Percentiles rank a stretch among this genome's conserved stretches.
phyloP scores from a whole-genome alignment of 2,888 invertebrate species.

The Julus scandinavius region DNA sequence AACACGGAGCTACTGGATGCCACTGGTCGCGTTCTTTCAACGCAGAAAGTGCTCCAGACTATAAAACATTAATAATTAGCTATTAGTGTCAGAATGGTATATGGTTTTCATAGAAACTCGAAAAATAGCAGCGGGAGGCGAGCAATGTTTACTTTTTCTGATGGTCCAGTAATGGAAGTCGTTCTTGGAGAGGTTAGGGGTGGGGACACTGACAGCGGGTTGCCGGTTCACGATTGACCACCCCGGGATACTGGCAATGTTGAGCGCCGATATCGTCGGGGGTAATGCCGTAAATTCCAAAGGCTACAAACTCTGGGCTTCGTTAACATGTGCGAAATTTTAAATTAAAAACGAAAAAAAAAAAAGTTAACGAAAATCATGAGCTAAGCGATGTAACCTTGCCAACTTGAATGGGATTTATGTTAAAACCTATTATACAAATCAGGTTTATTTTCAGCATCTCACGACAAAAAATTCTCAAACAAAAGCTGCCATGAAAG shows the following conservation, averaged over 20 bases:
- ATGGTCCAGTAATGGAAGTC: constrained; percentile 35
- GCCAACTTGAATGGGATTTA: constrained; percentile 28
- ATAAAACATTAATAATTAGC: constrained; percentile 34
- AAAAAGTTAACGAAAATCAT: not conserved
- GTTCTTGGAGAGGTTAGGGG: constrained; percentile 33
- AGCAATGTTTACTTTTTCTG: constrained; percentile 39
- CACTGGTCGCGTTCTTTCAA: constrained; percentile 39
- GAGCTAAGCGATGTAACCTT: constrained; percentile 30
- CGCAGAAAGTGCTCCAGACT: constrained; percentile 39
- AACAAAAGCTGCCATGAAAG: not conserved
- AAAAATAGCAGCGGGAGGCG: constrained; percentile 10
- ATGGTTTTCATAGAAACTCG: constrained; percentile 32
- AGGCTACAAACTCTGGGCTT: not conserved
- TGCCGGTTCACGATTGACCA: not conserved
- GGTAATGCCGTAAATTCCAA: not conserved
- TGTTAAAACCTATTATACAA: constrained; percentile 29
- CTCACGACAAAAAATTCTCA: not conserved
- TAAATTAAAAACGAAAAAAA: not conserved
- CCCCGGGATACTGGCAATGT: constrained; percentile 16
- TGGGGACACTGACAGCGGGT: constrained; percentile 25
- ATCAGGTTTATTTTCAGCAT: constrained; percentile 34
- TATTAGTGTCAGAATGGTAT: constrained; percentile 35
- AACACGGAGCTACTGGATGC: constrained; percentile 34
- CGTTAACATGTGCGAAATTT: not conserved
- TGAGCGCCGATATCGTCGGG: constrained; percentile 22